phyloP scores from a whole-genome alignment of 2,888 invertebrate species.

The Melinaea marsaeus region DNA sequence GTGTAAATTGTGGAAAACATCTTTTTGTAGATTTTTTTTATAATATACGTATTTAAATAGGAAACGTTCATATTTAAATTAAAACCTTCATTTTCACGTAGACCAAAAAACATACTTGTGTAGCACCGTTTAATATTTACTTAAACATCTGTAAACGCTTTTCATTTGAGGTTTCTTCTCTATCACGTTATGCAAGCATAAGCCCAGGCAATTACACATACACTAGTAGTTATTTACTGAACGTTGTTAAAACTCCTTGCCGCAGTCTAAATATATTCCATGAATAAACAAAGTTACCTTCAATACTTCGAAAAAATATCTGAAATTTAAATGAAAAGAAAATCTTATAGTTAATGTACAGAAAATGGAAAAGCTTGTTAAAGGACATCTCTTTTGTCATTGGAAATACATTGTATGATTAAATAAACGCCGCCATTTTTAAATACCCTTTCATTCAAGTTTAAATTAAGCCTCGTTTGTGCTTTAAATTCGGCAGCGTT shows the following conservation, averaged over 20 bases:
- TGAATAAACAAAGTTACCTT: not conserved
- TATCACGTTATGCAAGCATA: conserved; percentile 2
- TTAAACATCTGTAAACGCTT: conserved; percentile 3
- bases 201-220: conserved; percentile 6
- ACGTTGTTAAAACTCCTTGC: not conserved
- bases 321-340: not conserved
- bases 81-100: too few relatives aligned
- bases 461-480: conserved; percentile 70
- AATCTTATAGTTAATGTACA: not conserved
- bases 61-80: too few relatives aligned
- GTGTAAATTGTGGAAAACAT: too few relatives aligned
- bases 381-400: conserved; percentile 38
- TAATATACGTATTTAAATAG: not conserved
- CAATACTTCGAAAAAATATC: not conserved
- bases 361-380: conserved; percentile 29
- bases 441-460: conserved; percentile 60
- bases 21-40: not conserved
- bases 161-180: conserved; percentile 6
- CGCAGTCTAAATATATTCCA: not conserved
- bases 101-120: not conserved
- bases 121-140: not conserved
- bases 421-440: conserved; percentile 54
- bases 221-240: conserved; percentile 6
- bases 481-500: conserved; percentile 69
- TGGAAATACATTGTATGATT: conserved; percentile 44